Percentiles rank a stretch among this genome's conserved stretches.
Evolutionary conservation across 92 coral and sea anemone genomes (phyloP).

Genomic region (Phenganax marumi): DNA sequence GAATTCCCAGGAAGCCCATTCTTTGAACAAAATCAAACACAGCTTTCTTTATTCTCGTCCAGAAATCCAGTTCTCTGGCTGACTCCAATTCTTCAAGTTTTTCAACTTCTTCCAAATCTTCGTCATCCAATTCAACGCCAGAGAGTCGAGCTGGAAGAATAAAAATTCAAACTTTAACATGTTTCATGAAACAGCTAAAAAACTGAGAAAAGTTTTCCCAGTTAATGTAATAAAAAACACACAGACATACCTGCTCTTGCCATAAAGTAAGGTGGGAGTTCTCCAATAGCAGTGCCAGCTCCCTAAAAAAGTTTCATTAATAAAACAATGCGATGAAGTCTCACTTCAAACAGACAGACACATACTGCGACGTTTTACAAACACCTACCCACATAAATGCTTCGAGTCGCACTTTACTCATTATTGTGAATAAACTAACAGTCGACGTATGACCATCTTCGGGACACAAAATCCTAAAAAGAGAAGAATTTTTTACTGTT

Average conservation of each 20-base stretch:
- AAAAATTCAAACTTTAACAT: not conserved
- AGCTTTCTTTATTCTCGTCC: conserved; percentile 89
- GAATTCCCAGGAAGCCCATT: conserved; percentile 95
- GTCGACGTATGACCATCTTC: conserved; percentile 63
- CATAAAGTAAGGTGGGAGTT: conserved; percentile 97
- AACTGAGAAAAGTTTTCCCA: not conserved
- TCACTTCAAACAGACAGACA: not conserved
- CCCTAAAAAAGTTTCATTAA: conserved; percentile 59
- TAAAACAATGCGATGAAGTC: not conserved
- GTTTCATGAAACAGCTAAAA: not conserved
- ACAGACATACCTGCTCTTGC: conserved; percentile 86
- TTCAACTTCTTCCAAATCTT: conserved; percentile 90
- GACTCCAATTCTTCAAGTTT: conserved; percentile 77
- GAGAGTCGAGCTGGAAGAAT: conserved; percentile 76
- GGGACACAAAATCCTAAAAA: conserved; percentile 77
- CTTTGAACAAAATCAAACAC: conserved; percentile 88
- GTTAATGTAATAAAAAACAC: not conserved
- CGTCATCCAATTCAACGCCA: conserved; percentile 88
- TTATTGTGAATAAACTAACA: conserved; percentile 84
- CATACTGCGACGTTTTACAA: not conserved
- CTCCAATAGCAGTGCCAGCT: conserved; percentile 98
- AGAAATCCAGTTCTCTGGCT: conserved; percentile 74
- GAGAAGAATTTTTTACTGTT: not conserved
- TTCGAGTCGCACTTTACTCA: conserved; percentile 95
- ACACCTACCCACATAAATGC: conserved; percentile 99